Percentiles rank a stretch among this genome's conserved stretches.
phyloP scores from a whole-genome alignment of 2,888 invertebrate species.

The Ophion ellenae region DNA sequence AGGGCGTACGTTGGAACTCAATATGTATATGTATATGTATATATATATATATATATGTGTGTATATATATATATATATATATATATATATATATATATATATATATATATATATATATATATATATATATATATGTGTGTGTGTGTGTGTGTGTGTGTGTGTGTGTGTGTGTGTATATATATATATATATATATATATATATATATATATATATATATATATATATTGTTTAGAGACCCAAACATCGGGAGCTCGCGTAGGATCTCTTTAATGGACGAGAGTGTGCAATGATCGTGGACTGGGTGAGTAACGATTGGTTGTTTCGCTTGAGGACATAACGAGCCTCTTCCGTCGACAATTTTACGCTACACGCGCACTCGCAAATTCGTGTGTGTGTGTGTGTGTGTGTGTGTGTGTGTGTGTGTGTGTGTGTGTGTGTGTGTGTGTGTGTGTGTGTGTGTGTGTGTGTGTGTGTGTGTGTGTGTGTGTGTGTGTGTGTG shows the following conservation, averaged over 20 bases:
- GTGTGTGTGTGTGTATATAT: too few relatives aligned
- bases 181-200: too few relatives aligned
- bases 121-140: slow-evolving; percentile 19
- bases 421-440: not conserved
- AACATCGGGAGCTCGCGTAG: slow-evolving; percentile 5
- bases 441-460: too few relatives aligned
- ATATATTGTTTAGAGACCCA: slow-evolving; percentile 8
- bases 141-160: too few relatives aligned
- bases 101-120: slow-evolving; percentile 16
- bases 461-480: not conserved
- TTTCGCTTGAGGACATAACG: slow-evolving; percentile 78
- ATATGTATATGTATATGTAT: slow-evolving; percentile 11
- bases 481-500: too few relatives aligned
- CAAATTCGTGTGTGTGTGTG: not conserved
- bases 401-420: not conserved
- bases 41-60: slow-evolving; percentile 18
- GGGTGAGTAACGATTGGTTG: slow-evolving; percentile 75
- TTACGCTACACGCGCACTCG: slow-evolving; percentile 66
- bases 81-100: slow-evolving; percentile 16
- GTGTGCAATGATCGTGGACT: slow-evolving; percentile 74
- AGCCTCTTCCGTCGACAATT: slow-evolving; percentile 82
- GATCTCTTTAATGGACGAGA: slow-evolving; percentile 58
- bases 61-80: slow-evolving; percentile 16
- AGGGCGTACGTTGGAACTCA: too few relatives aligned
- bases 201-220: slow-evolving; percentile 19